phyloP scores from a whole-genome alignment of 2,797 vertebrate genomes.

The Eremophila alpestris region DNA sequence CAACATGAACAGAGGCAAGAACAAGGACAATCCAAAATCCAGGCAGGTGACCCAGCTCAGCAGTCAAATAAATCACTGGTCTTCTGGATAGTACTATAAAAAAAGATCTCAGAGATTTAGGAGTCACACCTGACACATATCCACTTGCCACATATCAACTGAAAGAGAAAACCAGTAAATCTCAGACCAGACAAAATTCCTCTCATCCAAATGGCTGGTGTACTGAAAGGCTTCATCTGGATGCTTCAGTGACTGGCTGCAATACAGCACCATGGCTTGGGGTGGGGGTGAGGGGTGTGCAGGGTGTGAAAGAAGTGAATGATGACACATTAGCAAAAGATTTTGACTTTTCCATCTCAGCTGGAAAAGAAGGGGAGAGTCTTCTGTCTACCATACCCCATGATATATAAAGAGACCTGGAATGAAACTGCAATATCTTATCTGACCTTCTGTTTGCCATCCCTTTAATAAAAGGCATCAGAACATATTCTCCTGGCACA shows the following conservation, averaged over 20 bases:
- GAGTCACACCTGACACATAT: background rate
- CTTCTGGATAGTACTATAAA: background rate
- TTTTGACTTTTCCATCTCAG: background rate
- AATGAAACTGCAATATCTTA: background rate
- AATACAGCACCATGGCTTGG: background rate
- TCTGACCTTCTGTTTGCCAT: background rate
- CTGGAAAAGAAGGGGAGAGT: background rate
- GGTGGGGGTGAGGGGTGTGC: rapidly evolving
- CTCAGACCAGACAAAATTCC: background rate
- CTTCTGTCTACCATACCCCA: background rate
- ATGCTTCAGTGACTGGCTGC: background rate
- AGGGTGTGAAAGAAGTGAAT: background rate
- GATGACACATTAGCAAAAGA: background rate
- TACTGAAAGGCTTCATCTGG: background rate
- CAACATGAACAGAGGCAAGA: background rate
- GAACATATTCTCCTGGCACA: slow-evolving; percentile 20
- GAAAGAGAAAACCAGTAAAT: background rate
- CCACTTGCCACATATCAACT: background rate
- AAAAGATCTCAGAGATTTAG: background rate
- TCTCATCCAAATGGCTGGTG: background rate
- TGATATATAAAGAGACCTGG: background rate
- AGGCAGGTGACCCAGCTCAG: background rate
- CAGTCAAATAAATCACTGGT: background rate
- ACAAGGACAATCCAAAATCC: background rate
- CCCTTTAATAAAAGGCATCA: background rate